Base-by-base conservation (phyloP, 2,888 invertebrate species). In the Ypsolopha scabrella region DNA sequence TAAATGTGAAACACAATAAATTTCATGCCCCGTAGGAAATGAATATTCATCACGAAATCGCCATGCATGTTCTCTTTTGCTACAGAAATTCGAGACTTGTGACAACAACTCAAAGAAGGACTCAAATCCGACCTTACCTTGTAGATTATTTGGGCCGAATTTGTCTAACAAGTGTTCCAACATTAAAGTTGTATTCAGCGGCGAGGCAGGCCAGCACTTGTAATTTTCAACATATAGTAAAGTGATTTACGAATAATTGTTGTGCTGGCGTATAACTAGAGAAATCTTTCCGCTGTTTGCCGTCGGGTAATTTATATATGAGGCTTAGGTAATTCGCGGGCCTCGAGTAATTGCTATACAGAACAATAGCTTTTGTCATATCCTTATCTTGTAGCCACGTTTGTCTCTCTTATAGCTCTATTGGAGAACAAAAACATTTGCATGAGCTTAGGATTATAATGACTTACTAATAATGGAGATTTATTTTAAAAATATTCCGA, bases 171-270 rank as follows among this genome's bases (percentile, higher is more conserved):
- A 57, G 50, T 52, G 52, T 45, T 48, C 34, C 51, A 54, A 55
- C 67, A 57, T 58, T 75, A 82, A 63, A 74, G 83, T 61, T 65
- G 69, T 65, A 64, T 69, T 74, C 76, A 69, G 72, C 72, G 70
- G 72, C 68, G 65, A 71, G 59, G 60, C 68, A 62, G 62, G 64
- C 71, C 65, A 67, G 67, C 69, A 79, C 80, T 82, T 82, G 86
- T 86, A 86, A 86, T 83, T 86, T 86, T 83, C 83, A 85, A 83
- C 86, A 85, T 86, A 86, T 86, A 86, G 82, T 85, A 86, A 86
- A 86, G 86, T 86, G 86, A 86, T 86, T 86, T 86, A 86, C 86
- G 86, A 83, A 86, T 86, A 85, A 86, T 86, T 86, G 86, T 86
- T 86, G 78, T 85, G 82, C 80, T 85, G 81, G 81, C 75, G 80